phyloP scores from a whole-genome alignment of 2,888 invertebrate genomes.

The Cryptocephalus moraei region DNA sequence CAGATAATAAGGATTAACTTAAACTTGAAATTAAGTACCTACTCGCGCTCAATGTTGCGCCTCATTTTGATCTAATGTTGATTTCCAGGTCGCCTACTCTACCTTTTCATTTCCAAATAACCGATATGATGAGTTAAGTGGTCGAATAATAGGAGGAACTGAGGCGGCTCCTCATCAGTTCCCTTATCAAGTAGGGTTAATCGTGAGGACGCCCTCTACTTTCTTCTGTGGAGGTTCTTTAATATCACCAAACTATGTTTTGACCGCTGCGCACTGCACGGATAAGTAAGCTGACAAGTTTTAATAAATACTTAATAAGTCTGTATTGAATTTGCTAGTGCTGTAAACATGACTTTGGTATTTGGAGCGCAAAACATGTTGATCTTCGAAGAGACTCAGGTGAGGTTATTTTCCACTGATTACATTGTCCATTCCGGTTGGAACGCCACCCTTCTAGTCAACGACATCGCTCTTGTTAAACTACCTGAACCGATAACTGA shows the following conservation, averaged over 20 bases:
- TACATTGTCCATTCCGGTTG: constrained; percentile 34
- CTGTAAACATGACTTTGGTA: constrained; percentile 7
- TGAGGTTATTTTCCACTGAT: constrained; percentile 18
- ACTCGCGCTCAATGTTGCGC: no score
- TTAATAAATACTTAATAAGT: not conserved
- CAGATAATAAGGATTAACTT: no score
- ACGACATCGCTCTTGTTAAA: constrained; percentile 35
- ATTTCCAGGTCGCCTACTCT: no score
- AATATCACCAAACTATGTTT: constrained; percentile 12
- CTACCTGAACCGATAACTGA: constrained; percentile 11
- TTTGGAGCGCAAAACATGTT: constrained; percentile 26
- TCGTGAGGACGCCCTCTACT: constrained; percentile 5
- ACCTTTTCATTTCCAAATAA: no score
- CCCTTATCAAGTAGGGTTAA: constrained; percentile 16
- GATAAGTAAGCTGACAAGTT: constrained; percentile 9
- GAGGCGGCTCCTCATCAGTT: constrained; percentile 11
- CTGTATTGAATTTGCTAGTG: not conserved
- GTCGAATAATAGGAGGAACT: constrained; percentile 10
- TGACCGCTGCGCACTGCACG: constrained; percentile 19
- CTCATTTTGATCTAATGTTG: no score
- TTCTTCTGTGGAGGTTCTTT: constrained; percentile 19
- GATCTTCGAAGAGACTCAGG: constrained; percentile 25
- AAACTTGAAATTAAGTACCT: no score
- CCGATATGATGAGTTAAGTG: not conserved
- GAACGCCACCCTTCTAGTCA: constrained; percentile 25